Base-by-base conservation (phyloP, 2,797 vertebrate species). In the Benthosema pterotum region DNA sequence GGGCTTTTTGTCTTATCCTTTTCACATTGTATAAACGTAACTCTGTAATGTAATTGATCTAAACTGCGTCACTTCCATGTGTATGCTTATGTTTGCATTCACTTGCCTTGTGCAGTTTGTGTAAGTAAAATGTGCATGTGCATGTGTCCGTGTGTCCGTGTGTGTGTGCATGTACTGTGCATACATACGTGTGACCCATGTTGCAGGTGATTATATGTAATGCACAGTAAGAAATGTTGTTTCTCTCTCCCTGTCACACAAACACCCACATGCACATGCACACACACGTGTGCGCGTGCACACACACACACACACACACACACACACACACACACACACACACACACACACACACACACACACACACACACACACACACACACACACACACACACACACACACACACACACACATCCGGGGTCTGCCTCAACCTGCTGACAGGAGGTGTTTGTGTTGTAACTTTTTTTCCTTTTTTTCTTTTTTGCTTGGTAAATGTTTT, bases 401-500 rank as follows among this genome's bases (percentile, higher is more conserved):
- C 25, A 51, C 63, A 43, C 32, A 45, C 54, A 57, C 46, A 57
- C 63, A 57, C 13, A 63, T 8, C 19, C 11, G 77, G 80, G 84
- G 73, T 90, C 74, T 87, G 90, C 78, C 85, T 80, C 74, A 72
- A 87, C 90, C 83, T 92, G 90, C 84, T 83, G 70, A 84, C 82
- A 71, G 17, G 71, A 87, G 65, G 67, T 84, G 82, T 83, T 87
- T 79, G 84, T 83, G 74, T 90, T 87, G 81, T 72, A 78, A 74
- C 57, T 43, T 43, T 57, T 51, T 83, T 25, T 22, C 19, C 4
- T 25, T 77, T 58, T 11, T 42, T 70, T 77, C 58, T 11, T 42
- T 70, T 59, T 79, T 71, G 70, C 75, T 63, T 53, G 78, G 80
- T 84, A 87, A 88, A 91, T 92, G 90, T 92, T 93, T 90, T 92